Evolutionary conservation across 37 sponge, comb jelly and placozoan genomes (phyloP), one percentile per base, ranked within the genome.

Genomic region (Hormiphora californensis): DNA sequence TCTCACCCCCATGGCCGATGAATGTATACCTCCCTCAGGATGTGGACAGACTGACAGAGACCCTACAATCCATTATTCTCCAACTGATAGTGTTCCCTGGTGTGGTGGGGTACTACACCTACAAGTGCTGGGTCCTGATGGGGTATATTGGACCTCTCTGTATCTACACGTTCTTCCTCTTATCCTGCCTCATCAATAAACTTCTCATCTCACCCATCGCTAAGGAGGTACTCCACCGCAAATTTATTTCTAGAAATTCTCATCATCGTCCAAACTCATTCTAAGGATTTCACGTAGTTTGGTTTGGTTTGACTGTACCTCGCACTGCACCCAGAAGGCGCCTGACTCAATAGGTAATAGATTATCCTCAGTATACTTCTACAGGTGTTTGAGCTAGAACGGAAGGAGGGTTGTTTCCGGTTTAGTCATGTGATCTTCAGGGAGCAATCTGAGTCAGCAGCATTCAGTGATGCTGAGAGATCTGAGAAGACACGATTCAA

Each of bases 61-160:
- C 81, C 5, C 81, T 73, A 4, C 81, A 41, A 2, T 73, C 81
- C 41, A 73, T 73, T 3, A 73, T 73, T 22, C 44, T 73, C 21
- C 81, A 73, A 40, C 35, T 73, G 12, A 46, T 73, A 2, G 81
- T 73, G 23, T 73, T 73, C 81, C 81, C 81, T 25, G 81, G 81
- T 0, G 81, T 73, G 17, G 81, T 40, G 7, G 38, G 12, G 4
- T 73, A 73, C 81, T 73, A 43, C 81, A 73, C 81, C 23, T 73
- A 73, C 81, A 73, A 73, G 46, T 73, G 81, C 46, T 73, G 81
- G 81, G 9, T 19, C 38, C 12, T 30, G 28, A 73, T 73, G 81
- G 81, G 81, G 1, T 73, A 73, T 28, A 43, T 73, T 22, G 81
- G 81, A 21, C 81, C 81, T 17, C 28, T 73, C 81, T 73, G 81